Evolutionary conservation across 64 coral and sea anemone genomes (phyloP).

Genomic region (Hydrozoanthus tunicans): DNA sequence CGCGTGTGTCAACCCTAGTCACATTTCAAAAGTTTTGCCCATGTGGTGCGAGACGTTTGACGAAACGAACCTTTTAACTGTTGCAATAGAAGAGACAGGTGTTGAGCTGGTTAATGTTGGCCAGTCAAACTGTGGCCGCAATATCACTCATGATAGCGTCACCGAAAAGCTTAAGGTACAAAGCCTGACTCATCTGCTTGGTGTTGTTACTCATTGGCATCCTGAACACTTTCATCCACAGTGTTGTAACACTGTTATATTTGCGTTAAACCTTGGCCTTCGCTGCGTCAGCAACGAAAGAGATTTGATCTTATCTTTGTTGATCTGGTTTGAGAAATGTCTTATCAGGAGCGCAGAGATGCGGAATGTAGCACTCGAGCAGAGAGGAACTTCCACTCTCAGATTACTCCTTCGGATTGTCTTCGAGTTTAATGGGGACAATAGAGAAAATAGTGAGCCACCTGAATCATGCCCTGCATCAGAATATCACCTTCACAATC

Average conservation of each 20-base stretch:
- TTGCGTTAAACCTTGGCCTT: slow-evolving; percentile 14
- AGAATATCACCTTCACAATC: neutral
- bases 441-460: neutral
- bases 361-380: neutral
- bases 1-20: neutral
- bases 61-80: neutral
- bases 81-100: neutral
- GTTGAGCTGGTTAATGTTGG: neutral
- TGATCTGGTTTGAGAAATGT: slow-evolving; percentile 31
- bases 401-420: slow-evolving; percentile 27
- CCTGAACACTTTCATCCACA: neutral
- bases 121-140: neutral
- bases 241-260: slow-evolving; percentile 5
- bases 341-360: neutral
- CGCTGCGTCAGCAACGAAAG: neutral
- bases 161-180: neutral
- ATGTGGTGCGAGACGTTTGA: slow-evolving; percentile 29
- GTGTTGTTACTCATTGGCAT: slow-evolving; percentile 17
- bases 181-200: slow-evolving; percentile 18
- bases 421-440: neutral
- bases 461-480: neutral
- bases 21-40: neutral
- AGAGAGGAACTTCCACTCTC: neutral
- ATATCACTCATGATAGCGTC: neutral
- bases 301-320: neutral